Evolutionary conservation across 2,797 vertebrate species (phyloP), one percentile per base, ranked within the genome.

Genomic region (Danio aesculapii): DNA sequence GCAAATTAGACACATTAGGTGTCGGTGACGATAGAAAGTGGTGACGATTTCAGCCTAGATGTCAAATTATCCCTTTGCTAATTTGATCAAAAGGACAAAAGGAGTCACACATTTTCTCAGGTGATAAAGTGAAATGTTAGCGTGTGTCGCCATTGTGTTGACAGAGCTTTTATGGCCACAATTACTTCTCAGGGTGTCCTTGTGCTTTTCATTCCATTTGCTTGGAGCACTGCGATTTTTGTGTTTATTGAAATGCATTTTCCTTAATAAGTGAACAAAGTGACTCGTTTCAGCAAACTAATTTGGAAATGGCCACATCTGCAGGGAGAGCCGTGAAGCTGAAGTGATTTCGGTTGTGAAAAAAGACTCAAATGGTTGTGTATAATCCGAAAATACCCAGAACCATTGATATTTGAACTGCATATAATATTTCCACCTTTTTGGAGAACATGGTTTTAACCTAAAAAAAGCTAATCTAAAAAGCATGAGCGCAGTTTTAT

Each of bases 21-120:
- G 67, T 71, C 70, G 72, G 86, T 87, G 79, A 91, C 75, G 79
- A 90, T 81, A 74, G 81, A 85, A 87, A 88, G 79, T 88, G 84
- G 88, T 81, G 87, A 81, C 47, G 64, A 81, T 87, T 84, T 82
- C 75, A 81, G 77, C 75, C 73, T 87, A 89, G 82, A 88, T 90
- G 86, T 89, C 83, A 91, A 88, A 90, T 90, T 84, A 83, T 79
- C 82, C 84, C 84, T 89, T 89, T 91, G 83, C 81, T 80, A 75
- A 62, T 91, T 89, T 88, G 16, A 82, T 81, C 58, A 80, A 86
- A 88, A 87, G 85, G 85, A 85, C 83, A 83, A 81, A 62, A 87
- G 74, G 57, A 58, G 67, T 72, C 50, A 30, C 86, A 44, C 70
- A 85, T 88, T 85, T 90, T 88, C 82, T 77, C 79, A 46, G 87